Percentiles rank a stretch among this genome's conserved stretches.
Conservation (phyloP, 2,113 vertebrate genomes). For the Chaetorhynchus papuensis region DNA sequence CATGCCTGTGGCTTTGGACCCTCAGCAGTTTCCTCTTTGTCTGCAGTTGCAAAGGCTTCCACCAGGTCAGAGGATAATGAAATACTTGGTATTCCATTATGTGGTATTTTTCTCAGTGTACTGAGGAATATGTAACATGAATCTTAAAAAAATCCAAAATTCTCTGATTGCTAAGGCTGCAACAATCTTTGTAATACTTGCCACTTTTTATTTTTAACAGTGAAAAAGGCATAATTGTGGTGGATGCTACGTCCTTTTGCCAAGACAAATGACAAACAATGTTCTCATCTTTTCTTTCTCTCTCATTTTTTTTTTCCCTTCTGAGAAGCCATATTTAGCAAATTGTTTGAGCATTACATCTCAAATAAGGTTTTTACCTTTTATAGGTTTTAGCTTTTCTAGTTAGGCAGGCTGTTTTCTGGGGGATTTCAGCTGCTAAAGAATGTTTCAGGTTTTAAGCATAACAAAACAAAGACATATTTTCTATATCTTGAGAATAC, state of each 20-base stretch:
- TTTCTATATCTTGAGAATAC: constrained; percentile 49
- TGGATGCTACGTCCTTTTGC: background rate
- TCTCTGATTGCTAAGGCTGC: background rate
- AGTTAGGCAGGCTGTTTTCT: background rate
- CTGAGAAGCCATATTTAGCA: background rate
- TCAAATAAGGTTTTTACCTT: constrained; percentile 19
- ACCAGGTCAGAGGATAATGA: background rate
- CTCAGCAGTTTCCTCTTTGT: background rate
- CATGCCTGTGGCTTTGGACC: background rate
- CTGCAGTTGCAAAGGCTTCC: background rate
- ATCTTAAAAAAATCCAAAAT: background rate
- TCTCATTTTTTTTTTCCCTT: background rate
- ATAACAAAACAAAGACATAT: constrained; percentile 21
- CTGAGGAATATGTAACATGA: background rate
- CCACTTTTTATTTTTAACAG: constrained; percentile 13
- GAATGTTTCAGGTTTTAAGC: constrained; percentile 21
- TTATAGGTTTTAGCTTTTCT: constrained; percentile 3
- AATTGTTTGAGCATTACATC: background rate
- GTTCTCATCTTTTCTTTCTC: background rate
- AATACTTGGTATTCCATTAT: background rate
- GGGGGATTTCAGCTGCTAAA: background rate
- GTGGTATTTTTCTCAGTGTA: background rate
- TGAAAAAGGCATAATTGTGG: background rate
- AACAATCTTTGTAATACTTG: background rate
- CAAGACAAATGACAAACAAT: background rate